phyloP scores from a whole-genome alignment of 2,113 vertebrate genomes.

The Psephotus haematonotus region DNA sequence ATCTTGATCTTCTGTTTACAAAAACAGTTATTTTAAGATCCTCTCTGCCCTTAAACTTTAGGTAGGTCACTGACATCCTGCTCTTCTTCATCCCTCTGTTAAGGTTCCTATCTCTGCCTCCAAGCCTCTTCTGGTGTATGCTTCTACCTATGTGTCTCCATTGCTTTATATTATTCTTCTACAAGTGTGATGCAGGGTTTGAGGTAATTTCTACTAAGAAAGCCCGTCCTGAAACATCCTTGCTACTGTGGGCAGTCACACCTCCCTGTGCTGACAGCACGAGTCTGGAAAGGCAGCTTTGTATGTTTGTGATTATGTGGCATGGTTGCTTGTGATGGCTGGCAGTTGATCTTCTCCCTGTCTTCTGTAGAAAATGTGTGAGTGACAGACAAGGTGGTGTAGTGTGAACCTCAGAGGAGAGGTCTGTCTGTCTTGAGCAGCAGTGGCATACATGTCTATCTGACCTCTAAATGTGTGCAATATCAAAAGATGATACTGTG shows the following conservation, averaged over 20 bases:
- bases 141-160: not conserved
- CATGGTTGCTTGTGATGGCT: not conserved
- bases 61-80: not conserved
- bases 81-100: not conserved
- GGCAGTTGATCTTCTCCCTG: not conserved
- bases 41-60: not conserved
- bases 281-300: not conserved
- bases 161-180: not conserved
- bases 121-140: not conserved
- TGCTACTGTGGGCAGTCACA: rapidly evolving
- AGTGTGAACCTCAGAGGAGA: not conserved
- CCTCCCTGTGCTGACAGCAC: not conserved
- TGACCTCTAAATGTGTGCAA: not conserved
- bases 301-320: rapidly evolving
- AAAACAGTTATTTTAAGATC: not conserved
- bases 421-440: not conserved
- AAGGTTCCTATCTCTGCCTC: not conserved
- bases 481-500: not conserved
- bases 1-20: not conserved
- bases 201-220: not conserved
- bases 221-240: not conserved
- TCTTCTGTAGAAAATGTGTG: not conserved
- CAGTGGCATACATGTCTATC: not conserved
- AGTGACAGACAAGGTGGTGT: not conserved
- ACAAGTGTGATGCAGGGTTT: not conserved